Base-by-base conservation (phyloP, 2,888 invertebrate species). In the Phrixothrix hirtus region DNA sequence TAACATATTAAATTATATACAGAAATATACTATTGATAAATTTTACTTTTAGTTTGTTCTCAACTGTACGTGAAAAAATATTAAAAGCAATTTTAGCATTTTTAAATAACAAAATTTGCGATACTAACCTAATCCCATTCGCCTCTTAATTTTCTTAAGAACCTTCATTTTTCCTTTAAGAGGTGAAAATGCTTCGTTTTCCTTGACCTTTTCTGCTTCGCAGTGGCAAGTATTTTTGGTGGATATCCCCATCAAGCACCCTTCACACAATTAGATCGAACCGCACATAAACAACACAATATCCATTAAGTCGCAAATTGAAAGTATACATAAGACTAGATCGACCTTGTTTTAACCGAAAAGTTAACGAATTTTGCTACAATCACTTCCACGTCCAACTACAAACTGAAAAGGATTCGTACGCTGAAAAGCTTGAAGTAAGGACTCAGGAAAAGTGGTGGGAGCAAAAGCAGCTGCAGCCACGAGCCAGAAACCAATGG, bases 121-220 rank as follows among this genome's bases (percentile, higher is more conserved):
- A 21, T 63, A 82, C 91, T 85, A 77, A 92, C 92, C 91, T 75
- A 92, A 77, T 67, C 92, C 92, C 74, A 92, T 92, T 70, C 89
- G 89, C 69, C 86, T 86, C 77, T 92, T 92, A 68, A 92, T 88
- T 74, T 92, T 92, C 82, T 92, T 92, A 58, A 92, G 78, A 56
- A 92, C 88, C 79, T 92, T 92, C 89, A 92, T 92, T 79, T 91
- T 92, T 75, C 79, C 79, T 62, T 78, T 78, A 50, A 81, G 65
- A 4, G 81, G 80, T 49, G 80, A 77, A 55, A 80, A 74, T 44
- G 78, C 74, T 55, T 74, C 76, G 59, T 65, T 65, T 44, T 59
- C 61, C 58, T 70, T 67, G 47, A 65, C 64, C 43, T 66, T 64
- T 48, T 69, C 69, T 55, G 63, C 66, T 64, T 71, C 69, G 69